These are phyloP conservation scores for Teleogryllus oceanicus DNA, from an alignment of 2,888 invertebrate species.

Conservation along the genomic window DNA sequence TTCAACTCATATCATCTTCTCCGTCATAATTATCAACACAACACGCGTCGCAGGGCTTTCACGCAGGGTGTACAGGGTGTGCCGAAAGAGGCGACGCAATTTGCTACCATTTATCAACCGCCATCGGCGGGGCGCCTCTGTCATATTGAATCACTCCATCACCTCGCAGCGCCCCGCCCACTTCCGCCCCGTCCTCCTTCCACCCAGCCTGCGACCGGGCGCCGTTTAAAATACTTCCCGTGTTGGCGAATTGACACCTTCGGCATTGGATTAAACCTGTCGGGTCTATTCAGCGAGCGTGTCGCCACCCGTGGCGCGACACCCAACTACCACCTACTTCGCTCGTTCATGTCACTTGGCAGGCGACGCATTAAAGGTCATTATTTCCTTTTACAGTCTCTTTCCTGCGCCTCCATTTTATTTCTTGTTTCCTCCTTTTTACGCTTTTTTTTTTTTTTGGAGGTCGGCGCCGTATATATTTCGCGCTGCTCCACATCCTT, in stretches of 20 bases:
- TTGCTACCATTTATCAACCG: constrained; percentile 4
- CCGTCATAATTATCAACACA: constrained; percentile 18
- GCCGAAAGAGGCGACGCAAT: not conserved
- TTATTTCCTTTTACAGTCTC: not conserved
- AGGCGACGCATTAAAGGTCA: not conserved
- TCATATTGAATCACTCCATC: constrained; percentile 18
- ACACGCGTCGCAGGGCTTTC: not conserved
- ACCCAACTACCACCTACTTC: not conserved
- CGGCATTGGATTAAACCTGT: not conserved
- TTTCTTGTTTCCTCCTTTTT: not conserved
- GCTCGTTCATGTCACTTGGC: not conserved
- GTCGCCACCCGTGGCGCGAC: not conserved
- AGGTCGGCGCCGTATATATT: not conserved
- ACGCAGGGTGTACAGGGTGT: not conserved
- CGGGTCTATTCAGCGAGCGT: not conserved
- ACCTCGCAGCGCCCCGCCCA: not conserved
- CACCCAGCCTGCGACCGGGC: not conserved
- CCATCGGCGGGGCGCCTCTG: not conserved
- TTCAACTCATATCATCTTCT: constrained; percentile 9
- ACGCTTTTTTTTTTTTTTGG: not conserved
- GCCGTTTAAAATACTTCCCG: constrained; percentile 5
- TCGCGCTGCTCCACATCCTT: too few species aligned
- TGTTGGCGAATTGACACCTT: constrained; percentile 10
- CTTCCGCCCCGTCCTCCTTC: not conserved
- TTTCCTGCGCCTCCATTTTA: not conserved